These are phyloP conservation scores for Onychomys leucogaster DNA, from an alignment of 2,797 vertebrate genomes.

Conservation along the genomic window DNA sequence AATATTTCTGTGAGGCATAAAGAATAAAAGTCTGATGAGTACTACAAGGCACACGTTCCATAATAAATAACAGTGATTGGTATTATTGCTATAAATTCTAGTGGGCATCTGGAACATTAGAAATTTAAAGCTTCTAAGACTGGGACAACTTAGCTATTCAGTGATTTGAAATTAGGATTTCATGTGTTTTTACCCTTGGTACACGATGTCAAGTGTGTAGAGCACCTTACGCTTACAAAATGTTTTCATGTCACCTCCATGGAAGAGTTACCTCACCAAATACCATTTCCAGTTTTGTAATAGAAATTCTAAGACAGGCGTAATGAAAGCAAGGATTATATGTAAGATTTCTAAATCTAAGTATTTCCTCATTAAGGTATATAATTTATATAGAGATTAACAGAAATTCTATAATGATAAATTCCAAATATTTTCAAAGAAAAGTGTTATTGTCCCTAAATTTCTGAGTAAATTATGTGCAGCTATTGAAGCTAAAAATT, in stretches of 20 bases:
- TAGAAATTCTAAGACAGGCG: constrained; percentile 8
- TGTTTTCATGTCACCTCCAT: constrained; percentile 2
- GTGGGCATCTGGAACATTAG: not conserved
- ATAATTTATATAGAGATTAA: not conserved
- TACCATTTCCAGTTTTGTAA: constrained; percentile 57
- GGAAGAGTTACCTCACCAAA: constrained; percentile 44
- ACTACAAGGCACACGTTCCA: not conserved
- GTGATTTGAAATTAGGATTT: constrained; percentile 55
- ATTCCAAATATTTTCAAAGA: constrained; percentile 34
- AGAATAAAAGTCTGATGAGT: not conserved
- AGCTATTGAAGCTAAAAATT: constrained; percentile 47
- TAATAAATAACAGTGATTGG: not conserved
- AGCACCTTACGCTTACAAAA: not conserved
- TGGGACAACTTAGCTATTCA: constrained; percentile 24
- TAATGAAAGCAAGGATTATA: constrained; percentile 32
- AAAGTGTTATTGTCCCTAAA: constrained; percentile 24
- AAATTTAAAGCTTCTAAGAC: constrained; percentile 38
- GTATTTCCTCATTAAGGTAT: not conserved
- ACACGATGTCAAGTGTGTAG: not conserved
- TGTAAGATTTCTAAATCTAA: constrained; percentile 2
- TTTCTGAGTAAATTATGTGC: constrained; percentile 55
- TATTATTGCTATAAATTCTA: not conserved
- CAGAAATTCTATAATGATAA: not conserved
- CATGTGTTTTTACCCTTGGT: constrained; percentile 34
- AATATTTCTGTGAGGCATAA: not conserved